Conservation (phyloP, 2,888 invertebrate species). For the Tinea trinotella region DNA sequence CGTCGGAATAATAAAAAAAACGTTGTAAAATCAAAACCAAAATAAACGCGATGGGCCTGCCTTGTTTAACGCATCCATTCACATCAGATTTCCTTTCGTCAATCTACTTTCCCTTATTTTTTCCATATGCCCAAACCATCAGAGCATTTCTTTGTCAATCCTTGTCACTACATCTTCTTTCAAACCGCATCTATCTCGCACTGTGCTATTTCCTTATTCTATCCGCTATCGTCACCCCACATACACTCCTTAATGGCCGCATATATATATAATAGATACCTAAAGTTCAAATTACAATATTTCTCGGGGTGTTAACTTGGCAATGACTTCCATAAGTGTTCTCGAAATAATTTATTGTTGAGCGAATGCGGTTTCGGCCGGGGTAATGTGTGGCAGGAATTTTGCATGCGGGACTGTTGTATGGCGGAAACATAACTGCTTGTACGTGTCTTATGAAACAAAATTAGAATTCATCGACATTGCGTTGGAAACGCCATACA, state of each 20-base stretch:
- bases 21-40: no score
- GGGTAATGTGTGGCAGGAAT: background rate
- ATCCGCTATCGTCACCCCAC: background rate
- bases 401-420: background rate
- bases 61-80: no score
- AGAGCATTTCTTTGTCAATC: no score
- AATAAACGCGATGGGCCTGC: no score
- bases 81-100: no score
- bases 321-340: background rate
- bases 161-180: no score
- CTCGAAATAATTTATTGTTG: background rate
- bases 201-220: no score
- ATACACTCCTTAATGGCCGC: background rate
- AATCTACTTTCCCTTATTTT: no score
- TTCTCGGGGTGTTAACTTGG: background rate
- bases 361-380: background rate
- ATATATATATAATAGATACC: background rate
- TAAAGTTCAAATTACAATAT: no score
- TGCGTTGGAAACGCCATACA: background rate
- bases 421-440: background rate
- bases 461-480: slow-evolving; percentile 1
- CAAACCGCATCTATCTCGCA: no score
- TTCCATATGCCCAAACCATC: no score
- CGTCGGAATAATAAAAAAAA: no score
- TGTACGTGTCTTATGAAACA: background rate